phyloP scores from a whole-genome alignment of 2,888 invertebrate species.

The Eumerus sabulonum region DNA sequence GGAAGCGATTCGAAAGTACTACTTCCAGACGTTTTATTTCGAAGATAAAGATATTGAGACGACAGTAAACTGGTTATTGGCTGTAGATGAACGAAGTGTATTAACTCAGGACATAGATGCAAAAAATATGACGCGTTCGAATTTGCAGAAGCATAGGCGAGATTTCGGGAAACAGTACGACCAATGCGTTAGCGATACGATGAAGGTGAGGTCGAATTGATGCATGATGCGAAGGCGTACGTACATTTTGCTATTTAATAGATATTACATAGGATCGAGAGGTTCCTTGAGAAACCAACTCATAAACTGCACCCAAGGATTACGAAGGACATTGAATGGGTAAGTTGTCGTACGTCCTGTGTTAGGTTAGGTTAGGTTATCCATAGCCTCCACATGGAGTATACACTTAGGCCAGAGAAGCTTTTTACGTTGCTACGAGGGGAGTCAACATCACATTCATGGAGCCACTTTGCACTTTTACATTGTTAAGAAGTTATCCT shows the following conservation, averaged over 20 bases:
- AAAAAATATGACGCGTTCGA: constrained; percentile 69
- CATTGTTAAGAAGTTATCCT: no score
- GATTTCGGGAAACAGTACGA: constrained; percentile 71
- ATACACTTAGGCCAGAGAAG: no score
- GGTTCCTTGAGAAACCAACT: constrained; percentile 58
- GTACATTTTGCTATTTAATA: constrained; percentile 8
- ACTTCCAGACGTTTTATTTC: constrained; percentile 69
- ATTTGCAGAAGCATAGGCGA: constrained; percentile 51
- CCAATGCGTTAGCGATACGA: constrained; percentile 66
- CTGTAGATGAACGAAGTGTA: constrained; percentile 72
- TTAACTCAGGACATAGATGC: constrained; percentile 72
- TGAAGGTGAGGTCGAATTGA: constrained; percentile 50
- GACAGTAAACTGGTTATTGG: constrained; percentile 73
- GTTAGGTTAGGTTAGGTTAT: no score
- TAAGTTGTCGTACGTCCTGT: no score
- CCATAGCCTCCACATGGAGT: no score
- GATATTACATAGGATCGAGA: constrained; percentile 61
- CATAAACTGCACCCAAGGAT: constrained; percentile 19
- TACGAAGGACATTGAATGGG: constrained; percentile 60
- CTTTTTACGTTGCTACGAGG: no score
- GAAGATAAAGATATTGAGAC: constrained; percentile 68
- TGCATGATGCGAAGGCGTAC: no score
- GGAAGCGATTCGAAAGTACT: constrained; percentile 72
- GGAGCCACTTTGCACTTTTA: no score
- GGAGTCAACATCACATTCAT: no score